A percentile compares a stretch with the other conserved stretches of the same genome.
These are phyloP conservation scores for Amphipyra berbera DNA, from an alignment of 2,888 invertebrate species.

Conservation along the genomic window DNA sequence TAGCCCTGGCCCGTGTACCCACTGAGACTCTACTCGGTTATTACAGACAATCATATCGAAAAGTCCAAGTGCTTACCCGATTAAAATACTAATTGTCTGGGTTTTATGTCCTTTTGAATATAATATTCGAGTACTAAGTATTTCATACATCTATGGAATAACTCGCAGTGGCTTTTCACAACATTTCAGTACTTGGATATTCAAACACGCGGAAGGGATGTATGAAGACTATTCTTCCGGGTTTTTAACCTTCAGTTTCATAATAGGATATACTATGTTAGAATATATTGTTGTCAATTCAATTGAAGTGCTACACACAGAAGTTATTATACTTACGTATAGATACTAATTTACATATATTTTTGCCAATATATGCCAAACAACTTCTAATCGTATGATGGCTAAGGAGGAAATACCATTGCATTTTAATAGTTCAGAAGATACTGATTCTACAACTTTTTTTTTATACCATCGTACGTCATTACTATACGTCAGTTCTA, in stretches of 20 bases:
- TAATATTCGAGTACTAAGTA: constrained; percentile 7
- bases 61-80: constrained; percentile 2
- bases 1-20: constrained; percentile 51
- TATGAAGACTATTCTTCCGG: constrained; percentile 67
- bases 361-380: constrained; percentile 32
- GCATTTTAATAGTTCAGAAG: constrained; percentile 28
- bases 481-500: constrained; percentile 36
- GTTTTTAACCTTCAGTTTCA: constrained; percentile 69
- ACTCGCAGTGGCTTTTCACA: constrained; percentile 31
- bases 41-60: constrained; percentile 22
- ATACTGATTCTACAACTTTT: constrained; percentile 10
- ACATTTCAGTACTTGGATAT: constrained; percentile 49
- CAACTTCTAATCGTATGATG: constrained; percentile 23
- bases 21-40: constrained; percentile 47
- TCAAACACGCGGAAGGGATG: constrained; percentile 58
- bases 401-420: constrained; percentile 37
- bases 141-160: background rate
- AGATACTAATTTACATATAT: constrained; percentile 36
- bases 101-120: background rate
- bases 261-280: constrained; percentile 54
- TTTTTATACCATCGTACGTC: constrained; percentile 28
- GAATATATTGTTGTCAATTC: constrained; percentile 56
- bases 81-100: constrained; percentile 5
- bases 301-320: constrained; percentile 46
- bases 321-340: constrained; percentile 37